Conservation (phyloP, 2,113 vertebrate species). For the Pteruthius melanotis region DNA sequence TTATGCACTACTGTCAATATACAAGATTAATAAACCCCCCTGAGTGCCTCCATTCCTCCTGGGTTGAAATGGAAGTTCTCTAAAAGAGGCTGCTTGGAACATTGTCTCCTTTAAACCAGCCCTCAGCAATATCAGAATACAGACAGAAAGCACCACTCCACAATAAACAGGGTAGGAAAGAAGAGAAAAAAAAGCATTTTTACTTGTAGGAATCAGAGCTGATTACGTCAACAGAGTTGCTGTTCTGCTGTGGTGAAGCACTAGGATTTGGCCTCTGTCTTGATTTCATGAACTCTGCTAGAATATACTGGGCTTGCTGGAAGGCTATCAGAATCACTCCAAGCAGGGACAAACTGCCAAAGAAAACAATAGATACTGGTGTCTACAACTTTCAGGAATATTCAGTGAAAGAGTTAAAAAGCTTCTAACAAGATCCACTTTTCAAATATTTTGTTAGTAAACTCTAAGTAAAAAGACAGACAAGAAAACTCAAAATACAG, state of each 20-base stretch:
- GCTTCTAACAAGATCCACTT: not conserved
- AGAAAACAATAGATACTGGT: not conserved
- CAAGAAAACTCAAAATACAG: not conserved
- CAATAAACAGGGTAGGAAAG: not conserved
- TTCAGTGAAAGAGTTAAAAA: not conserved
- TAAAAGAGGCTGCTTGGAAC: not conserved
- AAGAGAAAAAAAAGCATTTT: not conserved
- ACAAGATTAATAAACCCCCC: not conserved
- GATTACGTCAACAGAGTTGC: constrained; percentile 73
- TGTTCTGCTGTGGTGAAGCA: constrained; percentile 75
- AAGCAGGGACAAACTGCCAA: constrained; percentile 86
- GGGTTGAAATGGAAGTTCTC: not conserved
- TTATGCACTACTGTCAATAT: not conserved
- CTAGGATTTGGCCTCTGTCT: constrained; percentile 81
- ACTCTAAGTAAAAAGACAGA: not conserved
- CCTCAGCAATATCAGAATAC: not conserved
- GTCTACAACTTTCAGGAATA: not conserved
- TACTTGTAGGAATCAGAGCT: constrained; percentile 86
- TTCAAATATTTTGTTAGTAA: not conserved
- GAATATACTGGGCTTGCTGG: constrained; percentile 94
- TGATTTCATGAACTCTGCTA: constrained; percentile 87
- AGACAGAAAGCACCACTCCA: not conserved
- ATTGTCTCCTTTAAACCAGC: not conserved
- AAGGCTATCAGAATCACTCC: constrained; percentile 94
- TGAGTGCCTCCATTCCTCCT: not conserved